These are phyloP conservation scores for Ardeotis arabs DNA, from an alignment of 2,113 vertebrate genomes.

Conservation along the genomic window DNA sequence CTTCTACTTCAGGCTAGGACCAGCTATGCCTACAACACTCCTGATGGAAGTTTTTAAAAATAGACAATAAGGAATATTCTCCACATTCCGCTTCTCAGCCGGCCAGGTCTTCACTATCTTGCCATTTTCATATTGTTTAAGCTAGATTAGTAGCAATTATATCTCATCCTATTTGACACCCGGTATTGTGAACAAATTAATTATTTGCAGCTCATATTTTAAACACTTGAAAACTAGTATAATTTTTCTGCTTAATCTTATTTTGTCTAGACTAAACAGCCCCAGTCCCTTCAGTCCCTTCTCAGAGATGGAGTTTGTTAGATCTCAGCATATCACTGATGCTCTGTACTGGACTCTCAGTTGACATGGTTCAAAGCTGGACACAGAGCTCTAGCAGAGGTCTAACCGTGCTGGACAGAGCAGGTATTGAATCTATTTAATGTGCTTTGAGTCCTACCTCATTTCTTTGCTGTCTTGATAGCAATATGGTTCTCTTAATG, in stretches of 20 bases:
- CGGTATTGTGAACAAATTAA: neutral
- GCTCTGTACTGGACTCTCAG: neutral
- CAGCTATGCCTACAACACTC: neutral
- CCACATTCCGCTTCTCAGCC: neutral
- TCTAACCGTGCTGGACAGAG: neutral
- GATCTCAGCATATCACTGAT: neutral
- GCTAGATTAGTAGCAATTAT: neutral
- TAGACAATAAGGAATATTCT: neutral
- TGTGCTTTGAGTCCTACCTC: neutral
- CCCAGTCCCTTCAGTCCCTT: neutral
- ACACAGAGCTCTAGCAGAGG: neutral
- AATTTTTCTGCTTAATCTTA: neutral
- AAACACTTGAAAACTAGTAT: neutral
- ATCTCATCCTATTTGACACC: neutral
- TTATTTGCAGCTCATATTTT: neutral
- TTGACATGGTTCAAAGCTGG: neutral
- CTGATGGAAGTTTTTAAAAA: neutral
- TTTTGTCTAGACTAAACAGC: neutral
- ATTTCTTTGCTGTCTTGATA: neutral
- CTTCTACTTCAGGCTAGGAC: neutral
- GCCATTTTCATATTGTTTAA: neutral
- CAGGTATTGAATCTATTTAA: neutral
- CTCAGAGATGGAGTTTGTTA: neutral
- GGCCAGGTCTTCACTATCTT: neutral
- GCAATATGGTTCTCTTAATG: neutral